These are phyloP conservation scores for Pseudomyrmex gracilis DNA, from an alignment of 1,140 invertebrate species.

Conservation along the genomic window DNA sequence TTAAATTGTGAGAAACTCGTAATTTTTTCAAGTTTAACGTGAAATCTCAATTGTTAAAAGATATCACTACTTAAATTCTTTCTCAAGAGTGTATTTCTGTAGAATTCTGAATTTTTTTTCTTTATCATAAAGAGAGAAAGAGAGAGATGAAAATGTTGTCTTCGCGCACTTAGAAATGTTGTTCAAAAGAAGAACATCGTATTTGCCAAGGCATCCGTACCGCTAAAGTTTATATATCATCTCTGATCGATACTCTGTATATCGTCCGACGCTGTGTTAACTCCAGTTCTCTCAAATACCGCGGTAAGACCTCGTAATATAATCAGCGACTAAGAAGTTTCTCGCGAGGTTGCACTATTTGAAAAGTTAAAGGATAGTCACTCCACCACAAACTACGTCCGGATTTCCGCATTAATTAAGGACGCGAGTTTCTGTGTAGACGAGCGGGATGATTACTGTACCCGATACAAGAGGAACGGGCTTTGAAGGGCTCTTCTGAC, in stretches of 20 bases:
- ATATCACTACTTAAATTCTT: no score
- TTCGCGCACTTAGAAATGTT: no score
- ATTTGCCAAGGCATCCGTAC: not conserved
- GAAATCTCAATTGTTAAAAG: not conserved
- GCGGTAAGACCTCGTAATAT: slow-evolving; percentile 46
- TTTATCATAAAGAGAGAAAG: not conserved
- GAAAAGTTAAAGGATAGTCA: slow-evolving; percentile 49
- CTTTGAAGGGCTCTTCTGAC: slow-evolving; percentile 23
- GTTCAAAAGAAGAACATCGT: no score
- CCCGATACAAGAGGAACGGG: slow-evolving; percentile 30
- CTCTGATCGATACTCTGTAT: not conserved
- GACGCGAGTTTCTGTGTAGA: slow-evolving; percentile 18
- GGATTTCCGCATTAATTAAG: slow-evolving; percentile 54
- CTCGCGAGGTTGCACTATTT: slow-evolving; percentile 50
- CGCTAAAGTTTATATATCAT: not conserved
- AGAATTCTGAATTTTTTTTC: not conserved
- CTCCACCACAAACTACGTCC: slow-evolving; percentile 11
- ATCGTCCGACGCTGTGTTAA: slow-evolving; percentile 21
- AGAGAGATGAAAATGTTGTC: no score
- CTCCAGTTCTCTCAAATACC: slow-evolving; percentile 16
- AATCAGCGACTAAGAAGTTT: slow-evolving; percentile 45
- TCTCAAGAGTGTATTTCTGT: no score
- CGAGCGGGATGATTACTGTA: slow-evolving; percentile 34
- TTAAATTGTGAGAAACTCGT: not conserved
- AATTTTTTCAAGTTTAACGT: not conserved